A percentile compares a stretch with the other conserved stretches of the same genome.
Conservation (phyloP, 1,140 invertebrate genomes). For the Trichogramma pretiosum region DNA sequence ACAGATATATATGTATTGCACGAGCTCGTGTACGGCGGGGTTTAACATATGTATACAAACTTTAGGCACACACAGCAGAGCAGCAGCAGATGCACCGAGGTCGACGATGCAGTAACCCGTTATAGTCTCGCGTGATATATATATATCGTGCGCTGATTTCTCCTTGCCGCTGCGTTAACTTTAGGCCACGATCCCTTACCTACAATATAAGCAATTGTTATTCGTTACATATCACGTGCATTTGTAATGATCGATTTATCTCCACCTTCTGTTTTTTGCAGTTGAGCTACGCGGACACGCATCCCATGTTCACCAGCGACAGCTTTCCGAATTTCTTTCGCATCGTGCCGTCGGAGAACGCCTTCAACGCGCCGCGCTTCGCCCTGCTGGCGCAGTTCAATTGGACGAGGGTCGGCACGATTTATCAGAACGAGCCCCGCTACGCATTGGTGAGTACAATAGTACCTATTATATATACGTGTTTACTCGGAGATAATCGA, state of each 20-base stretch:
- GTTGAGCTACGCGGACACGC: conserved; percentile 96
- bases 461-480: too few relatives aligned
- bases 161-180: not conserved
- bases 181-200: not conserved
- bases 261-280: conserved; percentile 45
- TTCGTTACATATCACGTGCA: too few relatives aligned
- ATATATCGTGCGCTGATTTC: not conserved
- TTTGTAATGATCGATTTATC: too few relatives aligned
- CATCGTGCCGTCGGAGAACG: conserved; percentile 90
- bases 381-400: conserved; percentile 84
- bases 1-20: too few relatives aligned
- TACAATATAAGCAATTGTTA: too few relatives aligned
- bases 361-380: conserved; percentile 87
- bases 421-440: conserved; percentile 93
- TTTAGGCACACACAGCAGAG: too few relatives aligned
- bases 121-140: not conserved
- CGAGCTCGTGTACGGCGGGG: too few relatives aligned
- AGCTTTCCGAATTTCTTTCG: conserved; percentile 95
- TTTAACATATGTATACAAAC: too few relatives aligned
- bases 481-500: too few relatives aligned
- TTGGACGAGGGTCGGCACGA: conserved; percentile 93
- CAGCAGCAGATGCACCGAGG: too few relatives aligned
- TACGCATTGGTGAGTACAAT: conserved; percentile 82
- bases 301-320: conserved; percentile 92
- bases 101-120: too few relatives aligned